These are phyloP conservation scores for Paratrypauchen microcephalus DNA, from an alignment of 2,797 vertebrate species.

Conservation along the genomic window DNA sequence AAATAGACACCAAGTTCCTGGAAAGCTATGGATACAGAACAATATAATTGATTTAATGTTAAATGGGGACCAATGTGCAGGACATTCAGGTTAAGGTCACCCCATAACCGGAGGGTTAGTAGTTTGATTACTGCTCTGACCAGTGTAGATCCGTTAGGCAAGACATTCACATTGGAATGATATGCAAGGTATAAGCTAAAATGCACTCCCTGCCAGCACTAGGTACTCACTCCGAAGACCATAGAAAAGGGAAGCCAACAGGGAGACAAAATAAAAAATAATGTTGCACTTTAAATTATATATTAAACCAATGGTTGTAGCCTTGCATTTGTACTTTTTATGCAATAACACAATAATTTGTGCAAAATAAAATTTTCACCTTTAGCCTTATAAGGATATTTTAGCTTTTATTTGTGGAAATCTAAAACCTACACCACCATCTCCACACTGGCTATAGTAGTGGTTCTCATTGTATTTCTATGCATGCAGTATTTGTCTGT, in stretches of 20 bases:
- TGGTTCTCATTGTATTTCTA: slow-evolving; percentile 21
- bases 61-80: background rate
- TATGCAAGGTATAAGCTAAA: background rate
- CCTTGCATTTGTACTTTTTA: background rate
- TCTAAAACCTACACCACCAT: slow-evolving; percentile 27
- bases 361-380: background rate
- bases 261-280: too few species aligned
- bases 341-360: background rate
- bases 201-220: background rate
- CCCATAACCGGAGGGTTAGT: background rate
- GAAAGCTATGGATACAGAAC: background rate
- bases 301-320: too few species aligned
- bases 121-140: too few species aligned
- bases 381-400: background rate
- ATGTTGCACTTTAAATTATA: too few species aligned
- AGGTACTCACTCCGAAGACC: background rate
- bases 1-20: background rate
- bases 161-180: background rate
- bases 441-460: slow-evolving; percentile 38
- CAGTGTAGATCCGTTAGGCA: background rate
- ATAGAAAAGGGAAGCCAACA: background rate
- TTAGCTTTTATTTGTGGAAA: slow-evolving; percentile 17
- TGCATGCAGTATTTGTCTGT: slow-evolving; percentile 15
- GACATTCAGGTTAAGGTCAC: background rate
- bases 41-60: background rate